Percentiles rank a stretch among this genome's conserved stretches.
These are phyloP conservation scores for Lithophane semibrunnea DNA, from an alignment of 2,888 invertebrate genomes.

Conservation along the genomic window DNA sequence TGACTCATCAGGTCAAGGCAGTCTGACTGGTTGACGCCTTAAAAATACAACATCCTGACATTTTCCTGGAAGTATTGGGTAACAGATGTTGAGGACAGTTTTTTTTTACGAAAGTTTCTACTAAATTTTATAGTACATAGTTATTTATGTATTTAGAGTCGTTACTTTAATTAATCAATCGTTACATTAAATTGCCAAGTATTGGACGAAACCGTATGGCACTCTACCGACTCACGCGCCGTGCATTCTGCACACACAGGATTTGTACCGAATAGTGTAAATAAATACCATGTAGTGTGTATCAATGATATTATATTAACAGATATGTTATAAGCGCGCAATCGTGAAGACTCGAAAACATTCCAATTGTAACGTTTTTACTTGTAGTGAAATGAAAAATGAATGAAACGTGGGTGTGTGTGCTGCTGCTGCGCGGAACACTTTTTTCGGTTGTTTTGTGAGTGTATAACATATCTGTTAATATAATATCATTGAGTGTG, in stretches of 20 bases:
- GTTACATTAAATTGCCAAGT: not conserved
- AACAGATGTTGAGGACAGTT: constrained; percentile 20
- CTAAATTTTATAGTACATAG: not conserved
- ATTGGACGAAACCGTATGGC: not conserved
- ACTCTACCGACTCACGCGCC: not conserved
- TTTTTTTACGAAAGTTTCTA: not conserved
- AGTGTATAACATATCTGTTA: no score
- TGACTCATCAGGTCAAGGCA: constrained; percentile 57
- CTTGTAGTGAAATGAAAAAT: no score
- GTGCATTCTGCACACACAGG: not conserved
- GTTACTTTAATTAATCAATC: not conserved
- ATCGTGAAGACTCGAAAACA: no score
- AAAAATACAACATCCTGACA: constrained; percentile 21
- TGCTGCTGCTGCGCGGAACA: no score
- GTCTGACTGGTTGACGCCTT: constrained; percentile 22
- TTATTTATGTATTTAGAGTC: not conserved
- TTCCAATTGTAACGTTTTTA: no score
- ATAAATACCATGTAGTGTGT: no score
- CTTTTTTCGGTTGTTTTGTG: no score
- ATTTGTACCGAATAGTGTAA: not conserved
- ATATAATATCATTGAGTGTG: no score
- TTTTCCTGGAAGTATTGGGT: constrained; percentile 44
- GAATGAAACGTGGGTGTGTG: no score
- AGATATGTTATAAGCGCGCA: no score
- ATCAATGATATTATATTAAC: no score